A percentile compares a stretch with the other conserved stretches of the same genome.
These are phyloP conservation scores for Zelleria hepariella DNA, from an alignment of 2,888 invertebrate species.

Conservation along the genomic window DNA sequence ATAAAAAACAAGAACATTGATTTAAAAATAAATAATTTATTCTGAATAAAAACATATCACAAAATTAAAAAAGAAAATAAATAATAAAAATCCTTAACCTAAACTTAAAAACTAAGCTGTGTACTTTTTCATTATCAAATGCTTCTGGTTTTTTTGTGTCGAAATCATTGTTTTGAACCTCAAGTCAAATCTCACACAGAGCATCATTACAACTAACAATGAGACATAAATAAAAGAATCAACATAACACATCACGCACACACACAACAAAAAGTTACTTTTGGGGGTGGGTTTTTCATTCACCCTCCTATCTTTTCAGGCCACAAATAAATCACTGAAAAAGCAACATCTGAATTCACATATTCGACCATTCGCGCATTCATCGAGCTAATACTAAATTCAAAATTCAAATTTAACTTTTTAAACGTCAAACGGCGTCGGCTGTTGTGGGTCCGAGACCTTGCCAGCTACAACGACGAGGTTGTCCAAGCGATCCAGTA, in stretches of 20 bases:
- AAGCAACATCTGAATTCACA: not conserved
- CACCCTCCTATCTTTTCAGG: not conserved
- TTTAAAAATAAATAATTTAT: conserved; percentile 34
- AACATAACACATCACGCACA: not conserved
- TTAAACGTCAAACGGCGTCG: conserved; percentile 35
- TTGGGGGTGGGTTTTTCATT: not conserved
- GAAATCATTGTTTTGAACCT: not conserved
- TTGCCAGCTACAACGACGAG: conserved; percentile 74
- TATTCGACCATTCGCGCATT: not conserved
- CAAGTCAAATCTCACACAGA: not conserved
- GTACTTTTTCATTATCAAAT: conserved; percentile 72
- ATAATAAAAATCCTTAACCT: conserved; percentile 23
- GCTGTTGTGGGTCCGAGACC: conserved; percentile 59
- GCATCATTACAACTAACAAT: not conserved
- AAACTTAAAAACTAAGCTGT: conserved; percentile 53
- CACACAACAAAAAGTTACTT: not conserved
- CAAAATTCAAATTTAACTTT: not conserved
- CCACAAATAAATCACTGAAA: not conserved
- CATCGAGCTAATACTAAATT: not conserved
- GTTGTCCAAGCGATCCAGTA: conserved; percentile 70
- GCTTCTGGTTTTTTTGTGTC: conserved; percentile 51
- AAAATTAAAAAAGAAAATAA: conserved; percentile 12
- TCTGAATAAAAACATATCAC: conserved; percentile 2
- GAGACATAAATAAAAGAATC: not conserved
- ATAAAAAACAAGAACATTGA: conserved; percentile 12